Base-by-base conservation (phyloP, 2,797 vertebrate genomes). In the Pterois miles region DNA sequence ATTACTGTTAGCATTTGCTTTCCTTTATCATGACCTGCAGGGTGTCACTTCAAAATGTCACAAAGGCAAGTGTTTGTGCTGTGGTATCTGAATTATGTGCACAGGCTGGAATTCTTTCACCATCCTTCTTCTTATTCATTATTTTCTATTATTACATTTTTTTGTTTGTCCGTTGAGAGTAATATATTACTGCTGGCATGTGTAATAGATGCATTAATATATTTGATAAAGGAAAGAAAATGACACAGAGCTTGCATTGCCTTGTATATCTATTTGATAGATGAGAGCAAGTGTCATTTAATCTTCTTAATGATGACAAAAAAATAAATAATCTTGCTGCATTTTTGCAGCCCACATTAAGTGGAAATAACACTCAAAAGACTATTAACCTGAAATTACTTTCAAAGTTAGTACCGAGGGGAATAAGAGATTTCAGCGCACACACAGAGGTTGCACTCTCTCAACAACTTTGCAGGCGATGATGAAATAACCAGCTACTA, bases 401-500 rank as follows among this genome's bases (percentile, higher is more conserved):
- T 91, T 86, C 68, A 88, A 82, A 91, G 89, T 89, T 72, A 65
- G 57, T 36, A 71, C 84, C 65, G 12, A 71, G 33, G 86, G 90
- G 86, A 87, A 78, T 40, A 56, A 63, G 62, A 85, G 86, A 91
- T 92, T 91, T 90, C 88, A 90, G 87, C 53, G 81, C 83, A 85
- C 89, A 87, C 71, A 81, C 83, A 66, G 83, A 83, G 86, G 80
- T 88, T 93, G 91, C 92, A 86, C 87, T 83, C 80, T 68, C 80
- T 81, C 86, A 83, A 88, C 86, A 89, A 89, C 80, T 90, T 91
- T 71, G 67, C 81, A 68, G 84, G 81, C 83, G 11, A 86, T 93
- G 90, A 91, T 94, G 89, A 92, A 91, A 90, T 92, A 90, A 89
- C 88, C 74, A 83, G 88, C 85, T 90, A 81, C 87, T 92, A 86